A percentile compares a stretch with the other conserved stretches of the same genome.
Evolutionary conservation across 2,888 invertebrate genomes (phyloP).

Genomic region (Heliconius hortense): DNA sequence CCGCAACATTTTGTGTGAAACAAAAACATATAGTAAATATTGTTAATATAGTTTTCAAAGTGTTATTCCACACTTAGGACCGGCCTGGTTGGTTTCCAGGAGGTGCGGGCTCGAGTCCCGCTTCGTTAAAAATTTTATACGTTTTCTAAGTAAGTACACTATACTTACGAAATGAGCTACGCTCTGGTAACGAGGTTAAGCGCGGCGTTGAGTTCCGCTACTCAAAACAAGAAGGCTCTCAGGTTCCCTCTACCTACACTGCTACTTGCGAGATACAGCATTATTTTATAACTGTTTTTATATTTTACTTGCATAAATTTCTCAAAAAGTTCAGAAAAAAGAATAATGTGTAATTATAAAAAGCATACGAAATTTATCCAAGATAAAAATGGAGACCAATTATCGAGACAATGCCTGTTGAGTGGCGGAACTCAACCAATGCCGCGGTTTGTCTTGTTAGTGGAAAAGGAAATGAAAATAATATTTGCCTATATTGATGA

Average conservation of each 20-base stretch:
- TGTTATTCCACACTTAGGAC: no score
- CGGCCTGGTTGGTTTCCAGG: no score
- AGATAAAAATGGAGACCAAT: background rate
- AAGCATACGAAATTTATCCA: background rate
- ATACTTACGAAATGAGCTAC: no score
- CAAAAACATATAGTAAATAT: no score
- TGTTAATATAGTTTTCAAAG: no score
- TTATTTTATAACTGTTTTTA: no score
- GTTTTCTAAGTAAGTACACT: background rate
- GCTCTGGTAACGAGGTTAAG: background rate
- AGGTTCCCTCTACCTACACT: background rate
- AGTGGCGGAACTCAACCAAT: background rate
- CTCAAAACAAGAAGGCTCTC: background rate
- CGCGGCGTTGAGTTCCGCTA: background rate
- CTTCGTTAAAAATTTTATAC: no score
- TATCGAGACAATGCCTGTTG: background rate
- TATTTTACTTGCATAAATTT: no score
- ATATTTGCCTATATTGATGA: background rate
- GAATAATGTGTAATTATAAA: no score
- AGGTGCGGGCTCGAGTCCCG: no score
- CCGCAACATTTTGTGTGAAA: no score
- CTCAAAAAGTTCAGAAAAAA: no score
- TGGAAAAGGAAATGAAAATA: background rate
- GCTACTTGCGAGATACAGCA: background rate
- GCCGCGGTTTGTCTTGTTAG: background rate